phyloP scores from a whole-genome alignment of 2,888 invertebrate species.

The Caenorhabditis becei region DNA sequence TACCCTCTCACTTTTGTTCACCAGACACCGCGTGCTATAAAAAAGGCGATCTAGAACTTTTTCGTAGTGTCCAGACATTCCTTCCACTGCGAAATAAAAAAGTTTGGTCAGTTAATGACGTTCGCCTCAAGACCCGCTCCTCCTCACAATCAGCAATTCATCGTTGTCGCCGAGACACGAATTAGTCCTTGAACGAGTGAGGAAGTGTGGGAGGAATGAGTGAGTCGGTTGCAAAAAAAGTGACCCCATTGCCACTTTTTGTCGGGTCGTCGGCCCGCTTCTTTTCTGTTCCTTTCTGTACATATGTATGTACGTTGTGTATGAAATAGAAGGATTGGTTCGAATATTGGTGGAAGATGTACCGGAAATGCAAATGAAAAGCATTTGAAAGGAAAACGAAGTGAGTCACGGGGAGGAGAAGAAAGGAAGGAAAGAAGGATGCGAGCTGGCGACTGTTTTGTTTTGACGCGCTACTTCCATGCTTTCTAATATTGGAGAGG shows the following conservation, averaged over 20 bases:
- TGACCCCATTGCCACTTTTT: constrained; percentile 39
- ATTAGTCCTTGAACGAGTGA: constrained; percentile 44
- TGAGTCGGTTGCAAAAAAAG: constrained; percentile 30
- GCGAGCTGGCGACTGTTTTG: background rate
- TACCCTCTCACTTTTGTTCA: background rate
- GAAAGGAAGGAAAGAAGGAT: background rate
- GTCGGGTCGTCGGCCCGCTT: background rate
- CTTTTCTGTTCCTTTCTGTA: background rate
- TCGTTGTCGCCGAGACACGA: constrained; percentile 10
- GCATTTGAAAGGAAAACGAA: background rate
- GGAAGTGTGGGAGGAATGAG: background rate
- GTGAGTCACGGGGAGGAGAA: background rate
- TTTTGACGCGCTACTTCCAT: background rate
- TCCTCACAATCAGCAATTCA: constrained; percentile 32
- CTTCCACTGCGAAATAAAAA: constrained; percentile 11
- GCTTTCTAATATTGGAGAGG: too few relatives aligned
- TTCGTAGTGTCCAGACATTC: background rate
- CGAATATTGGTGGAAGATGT: too few relatives aligned
- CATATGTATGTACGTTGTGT: background rate
- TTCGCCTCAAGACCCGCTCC: constrained; percentile 28
- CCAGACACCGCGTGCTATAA: background rate
- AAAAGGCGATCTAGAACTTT: too few relatives aligned
- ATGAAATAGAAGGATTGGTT: too few relatives aligned
- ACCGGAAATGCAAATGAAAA: constrained; percentile 3
- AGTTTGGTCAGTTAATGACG: background rate